These are phyloP conservation scores for Sebastes jordani DNA, from an alignment of 2,797 vertebrate species.

Conservation along the genomic window DNA sequence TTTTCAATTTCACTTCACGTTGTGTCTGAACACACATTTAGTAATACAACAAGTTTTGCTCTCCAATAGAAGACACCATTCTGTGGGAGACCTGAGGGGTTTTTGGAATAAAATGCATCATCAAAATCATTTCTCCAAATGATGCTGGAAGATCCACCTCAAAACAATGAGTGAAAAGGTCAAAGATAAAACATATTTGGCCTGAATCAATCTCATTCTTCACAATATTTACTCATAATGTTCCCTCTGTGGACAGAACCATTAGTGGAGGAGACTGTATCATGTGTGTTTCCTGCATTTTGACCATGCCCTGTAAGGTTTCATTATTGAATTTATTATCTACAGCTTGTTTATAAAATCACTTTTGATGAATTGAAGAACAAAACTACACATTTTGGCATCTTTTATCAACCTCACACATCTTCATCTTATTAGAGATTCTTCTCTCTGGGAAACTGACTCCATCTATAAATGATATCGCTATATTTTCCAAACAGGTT, in stretches of 20 bases:
- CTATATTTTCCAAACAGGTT: neutral
- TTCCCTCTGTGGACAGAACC: neutral
- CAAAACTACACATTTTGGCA: neutral
- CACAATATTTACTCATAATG: neutral
- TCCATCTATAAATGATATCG: neutral
- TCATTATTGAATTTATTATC: neutral
- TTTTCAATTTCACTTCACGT: neutral
- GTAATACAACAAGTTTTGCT: neutral
- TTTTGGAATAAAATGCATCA: neutral
- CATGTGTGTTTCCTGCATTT: slow-evolving; percentile 25
- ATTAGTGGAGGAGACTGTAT: neutral
- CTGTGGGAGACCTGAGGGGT: neutral
- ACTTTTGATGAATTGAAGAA: neutral
- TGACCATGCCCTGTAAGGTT: slow-evolving; percentile 61
- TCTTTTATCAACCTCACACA: neutral
- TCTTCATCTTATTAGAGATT: neutral
- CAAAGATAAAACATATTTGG: neutral
- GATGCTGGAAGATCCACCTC: neutral
- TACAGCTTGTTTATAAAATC: neutral
- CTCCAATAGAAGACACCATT: neutral
- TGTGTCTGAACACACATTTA: neutral
- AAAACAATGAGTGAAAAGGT: neutral
- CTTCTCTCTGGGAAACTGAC: neutral
- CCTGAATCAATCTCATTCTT: neutral
- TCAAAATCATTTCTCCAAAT: neutral